Evolutionary conservation across 2,113 vertebrate genomes (phyloP).

Genomic region (Tachysurus fulvidraco): DNA sequence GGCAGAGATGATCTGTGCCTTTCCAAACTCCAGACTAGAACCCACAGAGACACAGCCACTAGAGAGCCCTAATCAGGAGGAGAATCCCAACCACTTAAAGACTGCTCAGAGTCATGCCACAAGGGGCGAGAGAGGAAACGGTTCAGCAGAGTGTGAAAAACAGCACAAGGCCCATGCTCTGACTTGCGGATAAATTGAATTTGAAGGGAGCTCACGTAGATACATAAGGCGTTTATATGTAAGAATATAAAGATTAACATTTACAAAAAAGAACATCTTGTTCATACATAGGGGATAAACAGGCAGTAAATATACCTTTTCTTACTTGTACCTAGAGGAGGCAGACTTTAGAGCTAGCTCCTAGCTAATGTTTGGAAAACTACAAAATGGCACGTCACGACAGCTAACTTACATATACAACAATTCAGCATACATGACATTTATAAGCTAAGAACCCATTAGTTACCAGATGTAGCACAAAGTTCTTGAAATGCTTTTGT

Average conservation of each 20-base stretch:
- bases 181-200: slow-evolving; percentile 59
- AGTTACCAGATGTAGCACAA: background rate
- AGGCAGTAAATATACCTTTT: background rate
- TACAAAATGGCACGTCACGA: background rate
- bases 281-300: background rate
- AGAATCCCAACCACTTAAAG: slow-evolving; percentile 53
- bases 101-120: slow-evolving; percentile 40
- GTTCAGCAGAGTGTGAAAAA: slow-evolving; percentile 45
- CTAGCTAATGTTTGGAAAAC: background rate
- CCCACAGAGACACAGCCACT: slow-evolving; percentile 43
- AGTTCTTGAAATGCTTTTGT: background rate
- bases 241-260: background rate
- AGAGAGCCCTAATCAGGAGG: slow-evolving; percentile 46
- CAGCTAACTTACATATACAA: background rate
- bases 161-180: slow-evolving; percentile 24
- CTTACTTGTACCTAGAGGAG: background rate
- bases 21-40: slow-evolving; percentile 34
- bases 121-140: slow-evolving; percentile 38
- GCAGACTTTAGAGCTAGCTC: background rate
- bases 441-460: background rate
- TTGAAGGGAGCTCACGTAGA: slow-evolving; percentile 10
- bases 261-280: background rate
- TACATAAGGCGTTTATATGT: background rate
- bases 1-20: slow-evolving; percentile 25
- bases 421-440: background rate